Conservation (phyloP, 2,888 invertebrate genomes). For the Eilema depressum region DNA sequence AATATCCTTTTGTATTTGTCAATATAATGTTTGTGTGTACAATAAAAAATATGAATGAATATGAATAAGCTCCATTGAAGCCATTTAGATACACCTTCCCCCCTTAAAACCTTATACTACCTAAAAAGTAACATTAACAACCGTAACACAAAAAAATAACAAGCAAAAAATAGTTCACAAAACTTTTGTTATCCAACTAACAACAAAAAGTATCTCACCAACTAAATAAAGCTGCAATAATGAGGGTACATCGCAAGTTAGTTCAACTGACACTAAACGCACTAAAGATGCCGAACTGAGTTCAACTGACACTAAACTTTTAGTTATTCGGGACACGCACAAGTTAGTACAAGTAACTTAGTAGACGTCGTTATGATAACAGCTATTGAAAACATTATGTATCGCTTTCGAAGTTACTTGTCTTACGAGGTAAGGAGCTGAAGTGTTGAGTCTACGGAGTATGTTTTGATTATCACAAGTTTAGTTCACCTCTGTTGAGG, state of each 20-base stretch:
- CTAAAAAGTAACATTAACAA: background rate
- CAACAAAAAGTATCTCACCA: slow-evolving; percentile 1
- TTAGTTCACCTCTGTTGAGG: background rate
- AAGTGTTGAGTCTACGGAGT: background rate
- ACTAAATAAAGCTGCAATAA: slow-evolving; percentile 15
- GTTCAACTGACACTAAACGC: slow-evolving; percentile 39
- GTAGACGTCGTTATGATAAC: slow-evolving; percentile 47
- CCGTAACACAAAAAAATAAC: background rate
- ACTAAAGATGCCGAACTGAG: slow-evolving; percentile 58
- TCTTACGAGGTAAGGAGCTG: background rate
- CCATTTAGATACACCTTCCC: background rate
- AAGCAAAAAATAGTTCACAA: background rate
- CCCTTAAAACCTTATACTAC: too few species aligned
- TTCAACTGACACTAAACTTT: slow-evolving; percentile 52
- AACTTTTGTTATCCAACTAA: background rate
- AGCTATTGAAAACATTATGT: slow-evolving; percentile 33
- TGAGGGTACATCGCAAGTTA: slow-evolving; percentile 15
- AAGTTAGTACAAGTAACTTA: slow-evolving; percentile 56
- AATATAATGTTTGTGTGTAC: too few species aligned
- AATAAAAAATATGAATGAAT: too few species aligned
- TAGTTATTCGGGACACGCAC: slow-evolving; percentile 59
- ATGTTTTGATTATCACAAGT: background rate
- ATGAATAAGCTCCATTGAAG: background rate
- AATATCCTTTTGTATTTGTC: too few species aligned
- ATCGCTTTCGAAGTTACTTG: slow-evolving; percentile 12